These are phyloP conservation scores for Tubulanus polymorphus DNA, from an alignment of 2,888 invertebrate genomes.

Conservation along the genomic window DNA sequence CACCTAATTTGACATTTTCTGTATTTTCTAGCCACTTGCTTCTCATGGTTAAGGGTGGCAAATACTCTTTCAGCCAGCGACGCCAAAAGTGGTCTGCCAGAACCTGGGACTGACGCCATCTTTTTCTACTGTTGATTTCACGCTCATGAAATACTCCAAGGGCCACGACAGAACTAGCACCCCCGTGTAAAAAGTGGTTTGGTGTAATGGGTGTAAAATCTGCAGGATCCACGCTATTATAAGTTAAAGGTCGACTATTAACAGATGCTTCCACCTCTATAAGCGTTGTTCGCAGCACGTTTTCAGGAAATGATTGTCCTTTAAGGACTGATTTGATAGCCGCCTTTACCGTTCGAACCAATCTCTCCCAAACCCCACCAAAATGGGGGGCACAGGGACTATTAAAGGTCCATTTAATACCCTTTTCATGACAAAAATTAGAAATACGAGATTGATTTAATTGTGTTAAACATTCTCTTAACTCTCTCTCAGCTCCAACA, in stretches of 20 bases:
- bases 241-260: constrained; percentile 3
- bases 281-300: neutral
- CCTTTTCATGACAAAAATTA: neutral
- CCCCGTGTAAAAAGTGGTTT: constrained; percentile 33
- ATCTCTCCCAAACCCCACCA: constrained; percentile 5
- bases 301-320: neutral
- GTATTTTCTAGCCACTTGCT: no score
- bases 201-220: constrained; percentile 24
- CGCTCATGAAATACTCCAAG: neutral
- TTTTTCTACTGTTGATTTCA: neutral
- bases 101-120: constrained; percentile 1
- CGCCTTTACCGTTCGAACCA: neutral
- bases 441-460: constrained; percentile 2
- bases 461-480: neutral
- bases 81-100: constrained; percentile 5
- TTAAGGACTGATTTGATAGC: neutral
- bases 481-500: neutral
- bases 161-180: neutral
- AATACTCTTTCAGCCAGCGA: constrained; percentile 4
- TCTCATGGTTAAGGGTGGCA: neutral
- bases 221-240: constrained; percentile 7
- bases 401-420: constrained; percentile 7
- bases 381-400: no score
- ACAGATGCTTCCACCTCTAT: constrained; percentile 1
- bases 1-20: no score